Evolutionary conservation across 2,888 invertebrate species (phyloP).

Genomic region (Syrphus vitripennis): DNA sequence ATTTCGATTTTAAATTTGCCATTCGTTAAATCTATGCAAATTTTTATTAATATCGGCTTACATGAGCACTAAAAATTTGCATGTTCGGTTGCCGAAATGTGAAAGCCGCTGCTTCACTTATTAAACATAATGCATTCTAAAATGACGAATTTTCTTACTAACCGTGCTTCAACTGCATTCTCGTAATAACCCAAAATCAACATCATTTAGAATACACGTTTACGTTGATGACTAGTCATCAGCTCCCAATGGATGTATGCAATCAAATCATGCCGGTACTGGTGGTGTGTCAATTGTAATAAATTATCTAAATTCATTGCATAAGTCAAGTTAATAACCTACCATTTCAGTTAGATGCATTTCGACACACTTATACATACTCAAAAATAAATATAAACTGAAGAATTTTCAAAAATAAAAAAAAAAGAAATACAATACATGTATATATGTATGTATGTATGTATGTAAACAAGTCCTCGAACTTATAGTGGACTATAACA

Average conservation of each 20-base stretch:
- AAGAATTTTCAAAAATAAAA: neutral
- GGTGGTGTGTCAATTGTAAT: neutral
- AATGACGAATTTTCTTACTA: too few relatives aligned
- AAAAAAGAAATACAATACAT: neutral
- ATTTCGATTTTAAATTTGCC: too few relatives aligned
- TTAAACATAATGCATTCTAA: too few relatives aligned
- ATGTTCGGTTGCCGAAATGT: too few relatives aligned
- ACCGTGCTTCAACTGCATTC: neutral
- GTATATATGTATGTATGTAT: too few relatives aligned
- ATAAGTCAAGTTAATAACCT: neutral
- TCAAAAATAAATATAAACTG: neutral
- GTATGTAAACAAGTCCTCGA: neutral
- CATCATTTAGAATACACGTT: neutral
- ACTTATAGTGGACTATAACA: conserved; percentile 35
- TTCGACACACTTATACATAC: neutral
- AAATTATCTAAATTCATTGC: neutral
- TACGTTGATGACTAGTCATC: neutral
- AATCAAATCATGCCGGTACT: neutral
- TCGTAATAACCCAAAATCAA: neutral
- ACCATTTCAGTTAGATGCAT: neutral
- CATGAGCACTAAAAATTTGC: too few relatives aligned
- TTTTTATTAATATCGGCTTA: too few relatives aligned
- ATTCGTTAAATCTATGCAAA: too few relatives aligned
- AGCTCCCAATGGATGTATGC: neutral
- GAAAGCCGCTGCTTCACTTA: too few relatives aligned